Evolutionary conservation across 2,888 invertebrate genomes (phyloP).

Genomic region (Actias luna): DNA sequence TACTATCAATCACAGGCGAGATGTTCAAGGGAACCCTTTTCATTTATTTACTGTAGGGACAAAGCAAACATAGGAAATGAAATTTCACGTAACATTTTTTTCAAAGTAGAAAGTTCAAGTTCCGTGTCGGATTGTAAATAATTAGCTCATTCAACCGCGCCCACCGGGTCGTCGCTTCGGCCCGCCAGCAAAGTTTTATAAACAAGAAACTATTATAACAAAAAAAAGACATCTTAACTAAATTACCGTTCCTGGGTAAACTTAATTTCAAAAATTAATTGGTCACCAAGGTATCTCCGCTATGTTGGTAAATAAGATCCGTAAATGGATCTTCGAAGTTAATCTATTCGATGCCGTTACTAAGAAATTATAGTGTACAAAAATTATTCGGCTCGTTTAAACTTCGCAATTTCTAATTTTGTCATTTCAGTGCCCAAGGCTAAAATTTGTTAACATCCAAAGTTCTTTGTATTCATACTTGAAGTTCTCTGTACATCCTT

Average conservation of each 20-base stretch:
- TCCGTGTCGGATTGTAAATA: slow-evolving; percentile 80
- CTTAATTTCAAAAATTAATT: slow-evolving; percentile 12
- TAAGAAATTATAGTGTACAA: slow-evolving; percentile 38
- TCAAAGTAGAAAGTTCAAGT: slow-evolving; percentile 51
- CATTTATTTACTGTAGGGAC: slow-evolving; percentile 45
- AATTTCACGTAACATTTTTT: slow-evolving; percentile 79
- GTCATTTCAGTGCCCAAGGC: slow-evolving; percentile 52
- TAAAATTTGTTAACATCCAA: slow-evolving; percentile 61
- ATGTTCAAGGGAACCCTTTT: slow-evolving; percentile 53
- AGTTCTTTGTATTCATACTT: slow-evolving; percentile 25
- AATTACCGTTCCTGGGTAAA: background rate
- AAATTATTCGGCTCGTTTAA: slow-evolving; percentile 59
- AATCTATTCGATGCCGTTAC: slow-evolving; percentile 34
- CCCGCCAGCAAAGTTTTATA: slow-evolving; percentile 64
- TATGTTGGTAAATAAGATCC: slow-evolving; percentile 32
- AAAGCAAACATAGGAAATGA: slow-evolving; percentile 75
- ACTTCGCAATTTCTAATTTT: slow-evolving; percentile 61
- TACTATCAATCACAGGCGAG: slow-evolving; percentile 48
- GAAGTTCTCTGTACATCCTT: too few species aligned
- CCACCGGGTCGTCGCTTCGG: slow-evolving; percentile 55
- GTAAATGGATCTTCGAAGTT: slow-evolving; percentile 41
- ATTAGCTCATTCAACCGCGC: slow-evolving; percentile 74
- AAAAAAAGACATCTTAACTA: slow-evolving; percentile 57
- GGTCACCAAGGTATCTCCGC: background rate
- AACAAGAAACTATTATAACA: slow-evolving; percentile 43